Percentiles rank a stretch among this genome's conserved stretches.
Evolutionary conservation across 2,888 invertebrate genomes (phyloP).

Genomic region (Netelia melanura): DNA sequence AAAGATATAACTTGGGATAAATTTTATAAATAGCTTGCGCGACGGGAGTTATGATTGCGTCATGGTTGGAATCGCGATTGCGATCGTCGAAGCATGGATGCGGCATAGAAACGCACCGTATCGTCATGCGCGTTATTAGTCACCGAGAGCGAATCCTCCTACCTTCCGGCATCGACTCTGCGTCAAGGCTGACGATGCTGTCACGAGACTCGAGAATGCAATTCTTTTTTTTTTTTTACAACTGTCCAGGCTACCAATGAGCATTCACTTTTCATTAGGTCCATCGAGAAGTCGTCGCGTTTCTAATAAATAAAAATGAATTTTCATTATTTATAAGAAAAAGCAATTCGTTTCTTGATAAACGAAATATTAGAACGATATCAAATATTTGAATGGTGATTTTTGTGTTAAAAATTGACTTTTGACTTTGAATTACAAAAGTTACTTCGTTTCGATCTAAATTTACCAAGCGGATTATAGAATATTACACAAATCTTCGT

Average conservation of each 20-base stretch:
- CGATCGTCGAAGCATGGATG: slow-evolving; percentile 61
- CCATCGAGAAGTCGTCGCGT: too few relatives aligned
- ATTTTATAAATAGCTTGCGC: slow-evolving; percentile 53
- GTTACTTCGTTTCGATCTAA: too few relatives aligned
- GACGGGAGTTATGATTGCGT: slow-evolving; percentile 62
- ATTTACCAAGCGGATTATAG: too few relatives aligned
- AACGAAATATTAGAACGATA: too few relatives aligned
- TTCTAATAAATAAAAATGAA: too few relatives aligned
- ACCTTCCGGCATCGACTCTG: slow-evolving; percentile 8
- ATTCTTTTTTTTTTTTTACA: background rate
- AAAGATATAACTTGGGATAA: slow-evolving; percentile 26
- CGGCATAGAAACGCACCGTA: slow-evolving; percentile 44
- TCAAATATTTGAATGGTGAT: too few relatives aligned
- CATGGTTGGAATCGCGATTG: slow-evolving; percentile 58
- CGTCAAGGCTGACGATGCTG: slow-evolving; percentile 54
- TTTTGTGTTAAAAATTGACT: too few relatives aligned
- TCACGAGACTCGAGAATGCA: slow-evolving; percentile 35
- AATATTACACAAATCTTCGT: too few relatives aligned
- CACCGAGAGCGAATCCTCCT: slow-evolving; percentile 45
- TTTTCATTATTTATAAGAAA: too few relatives aligned
- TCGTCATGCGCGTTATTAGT: slow-evolving; percentile 55
- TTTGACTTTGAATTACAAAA: too few relatives aligned
- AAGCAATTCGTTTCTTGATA: too few relatives aligned
- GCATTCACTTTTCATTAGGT: too few relatives aligned
- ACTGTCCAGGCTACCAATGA: background rate